Conservation (phyloP, 1,140 invertebrate species). For the Drosophila lacteicornis region DNA sequence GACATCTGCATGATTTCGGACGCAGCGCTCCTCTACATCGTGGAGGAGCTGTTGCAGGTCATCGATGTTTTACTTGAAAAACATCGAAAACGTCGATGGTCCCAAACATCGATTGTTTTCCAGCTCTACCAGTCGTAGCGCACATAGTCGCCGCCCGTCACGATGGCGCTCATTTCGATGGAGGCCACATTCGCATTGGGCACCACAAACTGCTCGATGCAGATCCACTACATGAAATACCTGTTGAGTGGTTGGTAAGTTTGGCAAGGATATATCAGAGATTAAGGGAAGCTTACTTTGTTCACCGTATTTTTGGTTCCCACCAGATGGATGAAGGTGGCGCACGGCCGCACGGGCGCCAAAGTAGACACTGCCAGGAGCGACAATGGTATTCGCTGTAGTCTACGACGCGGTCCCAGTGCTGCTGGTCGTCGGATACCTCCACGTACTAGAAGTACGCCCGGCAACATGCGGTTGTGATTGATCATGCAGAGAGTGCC, state of each 20-base stretch:
- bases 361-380: constrained; percentile 98
- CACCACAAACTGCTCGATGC: constrained; percentile 93
- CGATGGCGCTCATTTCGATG: constrained; percentile 93
- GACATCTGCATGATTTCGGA: constrained; percentile 97
- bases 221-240: constrained; percentile 97
- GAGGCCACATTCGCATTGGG: constrained; percentile 97
- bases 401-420: constrained; percentile 97
- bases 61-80: too few relatives aligned
- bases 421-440: constrained; percentile 97
- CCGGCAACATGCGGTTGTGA: constrained; percentile 95
- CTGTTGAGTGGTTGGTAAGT: constrained; percentile 72
- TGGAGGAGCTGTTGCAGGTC: constrained; percentile 88
- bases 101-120: too few relatives aligned
- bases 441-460: constrained; percentile 99
- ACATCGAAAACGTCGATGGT: too few relatives aligned
- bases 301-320: constrained; percentile 98
- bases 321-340: constrained; percentile 92
- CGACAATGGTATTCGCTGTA: constrained; percentile 96
- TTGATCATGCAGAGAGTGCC: constrained; percentile 96
- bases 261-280: too few relatives aligned
- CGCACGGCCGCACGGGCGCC: constrained; percentile 92
- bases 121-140: too few relatives aligned
- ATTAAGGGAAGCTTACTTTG: constrained; percentile 86
- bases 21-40: constrained; percentile 90
- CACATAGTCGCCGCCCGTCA: constrained; percentile 85